phyloP scores from a whole-genome alignment of 2,888 invertebrate genomes.

The Myopa testacea region DNA sequence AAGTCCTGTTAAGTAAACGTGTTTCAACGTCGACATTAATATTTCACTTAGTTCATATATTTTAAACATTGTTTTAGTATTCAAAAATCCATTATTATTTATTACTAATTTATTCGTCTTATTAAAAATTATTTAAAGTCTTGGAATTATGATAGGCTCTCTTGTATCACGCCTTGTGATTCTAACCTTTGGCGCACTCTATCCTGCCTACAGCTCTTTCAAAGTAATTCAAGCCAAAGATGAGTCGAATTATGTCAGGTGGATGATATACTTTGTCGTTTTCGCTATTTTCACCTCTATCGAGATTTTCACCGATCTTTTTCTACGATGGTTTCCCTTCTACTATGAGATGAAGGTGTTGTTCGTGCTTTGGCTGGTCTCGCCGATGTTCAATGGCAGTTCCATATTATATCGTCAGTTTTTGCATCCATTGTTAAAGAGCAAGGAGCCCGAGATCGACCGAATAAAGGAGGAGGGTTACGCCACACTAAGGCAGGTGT shows the following conservation, averaged over 20 bases:
- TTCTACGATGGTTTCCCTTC: constrained; percentile 93
- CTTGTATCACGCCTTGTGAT: constrained; percentile 84
- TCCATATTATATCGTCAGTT: constrained; percentile 93
- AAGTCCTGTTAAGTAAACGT: neutral
- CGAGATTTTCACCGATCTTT: constrained; percentile 92
- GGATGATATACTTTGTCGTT: constrained; percentile 99
- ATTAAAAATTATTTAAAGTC: no score
- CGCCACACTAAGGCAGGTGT: constrained; percentile 29
- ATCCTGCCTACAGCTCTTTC: constrained; percentile 82
- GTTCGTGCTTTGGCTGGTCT: constrained; percentile 92
- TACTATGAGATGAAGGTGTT: constrained; percentile 97
- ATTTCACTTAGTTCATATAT: neutral
- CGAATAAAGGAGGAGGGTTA: constrained; percentile 43
- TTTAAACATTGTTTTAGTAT: neutral
- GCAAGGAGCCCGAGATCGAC: constrained; percentile 78
- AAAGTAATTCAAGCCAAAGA: constrained; percentile 97
- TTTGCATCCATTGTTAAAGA: constrained; percentile 91
- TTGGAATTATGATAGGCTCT: constrained; percentile 44
- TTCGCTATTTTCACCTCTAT: constrained; percentile 92
- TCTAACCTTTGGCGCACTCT: constrained; percentile 94
- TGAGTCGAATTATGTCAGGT: constrained; percentile 97
- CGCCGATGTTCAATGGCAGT: constrained; percentile 93
- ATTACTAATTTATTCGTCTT: neutral
- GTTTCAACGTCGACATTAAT: neutral
- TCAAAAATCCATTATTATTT: no score